These are phyloP conservation scores for Clamator glandarius DNA, from an alignment of 2,797 vertebrate genomes.

Conservation along the genomic window DNA sequence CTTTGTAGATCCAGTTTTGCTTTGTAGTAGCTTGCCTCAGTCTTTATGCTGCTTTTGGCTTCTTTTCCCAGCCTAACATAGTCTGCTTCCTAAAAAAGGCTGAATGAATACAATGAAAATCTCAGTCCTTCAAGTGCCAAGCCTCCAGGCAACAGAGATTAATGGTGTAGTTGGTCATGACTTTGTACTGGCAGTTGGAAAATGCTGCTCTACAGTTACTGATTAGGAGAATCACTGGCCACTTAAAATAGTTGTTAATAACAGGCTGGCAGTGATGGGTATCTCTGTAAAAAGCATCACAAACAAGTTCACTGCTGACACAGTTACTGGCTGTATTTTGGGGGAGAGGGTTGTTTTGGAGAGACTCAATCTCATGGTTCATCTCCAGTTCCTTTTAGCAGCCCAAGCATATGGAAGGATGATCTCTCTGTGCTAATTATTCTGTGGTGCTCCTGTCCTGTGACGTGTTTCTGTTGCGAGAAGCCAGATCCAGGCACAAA, in stretches of 20 bases:
- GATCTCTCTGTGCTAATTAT: not conserved
- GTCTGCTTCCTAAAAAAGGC: not conserved
- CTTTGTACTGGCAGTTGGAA: not conserved
- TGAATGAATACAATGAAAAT: constrained; percentile 2
- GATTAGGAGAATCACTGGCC: not conserved
- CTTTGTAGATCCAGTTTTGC: constrained; percentile 15
- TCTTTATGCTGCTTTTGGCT: not conserved
- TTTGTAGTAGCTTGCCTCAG: not conserved
- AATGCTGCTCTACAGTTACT: not conserved
- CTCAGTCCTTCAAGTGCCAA: not conserved
- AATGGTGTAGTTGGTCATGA: not conserved
- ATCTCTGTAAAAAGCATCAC: not conserved
- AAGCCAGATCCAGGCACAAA: not conserved
- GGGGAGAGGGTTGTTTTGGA: not conserved
- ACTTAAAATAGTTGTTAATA: constrained; percentile 19
- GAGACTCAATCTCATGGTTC: not conserved
- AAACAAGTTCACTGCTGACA: not conserved
- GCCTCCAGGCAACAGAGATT: constrained; percentile 13
- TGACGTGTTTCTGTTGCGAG: not conserved
- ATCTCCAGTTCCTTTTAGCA: not conserved
- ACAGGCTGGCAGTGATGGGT: not conserved
- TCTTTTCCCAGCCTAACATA: not conserved
- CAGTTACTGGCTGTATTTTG: not conserved
- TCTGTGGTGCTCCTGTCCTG: not conserved
- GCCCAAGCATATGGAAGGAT: fast-evolving